Percentiles rank a stretch among this genome's conserved stretches.
phyloP scores from a whole-genome alignment of 1,140 invertebrate species.

The Latrodectus geometricus region DNA sequence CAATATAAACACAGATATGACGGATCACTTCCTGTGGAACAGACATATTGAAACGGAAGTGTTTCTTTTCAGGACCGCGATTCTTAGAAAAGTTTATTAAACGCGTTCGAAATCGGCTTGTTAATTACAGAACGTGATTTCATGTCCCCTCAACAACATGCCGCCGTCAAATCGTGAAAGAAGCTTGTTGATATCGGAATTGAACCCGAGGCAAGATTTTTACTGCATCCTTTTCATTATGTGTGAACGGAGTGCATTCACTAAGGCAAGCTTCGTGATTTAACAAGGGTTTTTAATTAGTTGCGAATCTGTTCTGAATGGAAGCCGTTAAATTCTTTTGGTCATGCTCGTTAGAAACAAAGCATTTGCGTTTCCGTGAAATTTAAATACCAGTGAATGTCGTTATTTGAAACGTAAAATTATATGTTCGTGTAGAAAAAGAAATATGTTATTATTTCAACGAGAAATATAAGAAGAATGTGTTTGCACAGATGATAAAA shows the following conservation, averaged over 20 bases:
- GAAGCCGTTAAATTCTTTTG: too few species aligned
- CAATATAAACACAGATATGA: background rate
- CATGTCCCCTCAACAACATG: background rate
- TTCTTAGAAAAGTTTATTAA: constrained; percentile 3
- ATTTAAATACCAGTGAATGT: too few species aligned
- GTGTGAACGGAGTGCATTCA: background rate
- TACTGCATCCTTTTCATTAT: constrained; percentile 23
- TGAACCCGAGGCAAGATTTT: background rate
- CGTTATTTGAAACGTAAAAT: too few species aligned
- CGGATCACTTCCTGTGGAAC: constrained; percentile 13
- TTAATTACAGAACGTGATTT: constrained; percentile 21
- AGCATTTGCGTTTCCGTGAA: too few species aligned
- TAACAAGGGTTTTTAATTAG: constrained; percentile 1
- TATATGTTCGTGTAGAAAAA: too few species aligned
- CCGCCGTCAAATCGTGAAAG: background rate
- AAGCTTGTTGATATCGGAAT: background rate
- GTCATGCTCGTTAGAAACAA: too few species aligned
- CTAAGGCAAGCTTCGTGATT: background rate
- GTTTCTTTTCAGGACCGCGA: constrained; percentile 1
- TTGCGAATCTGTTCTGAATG: background rate
- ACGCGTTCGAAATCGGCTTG: background rate
- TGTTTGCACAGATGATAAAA: too few species aligned
- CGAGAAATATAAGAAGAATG: too few species aligned
- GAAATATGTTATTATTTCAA: too few species aligned
- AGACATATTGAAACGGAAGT: constrained; percentile 3